These are phyloP conservation scores for Eudemis profundana DNA, from an alignment of 2,888 invertebrate genomes.

Conservation along the genomic window DNA sequence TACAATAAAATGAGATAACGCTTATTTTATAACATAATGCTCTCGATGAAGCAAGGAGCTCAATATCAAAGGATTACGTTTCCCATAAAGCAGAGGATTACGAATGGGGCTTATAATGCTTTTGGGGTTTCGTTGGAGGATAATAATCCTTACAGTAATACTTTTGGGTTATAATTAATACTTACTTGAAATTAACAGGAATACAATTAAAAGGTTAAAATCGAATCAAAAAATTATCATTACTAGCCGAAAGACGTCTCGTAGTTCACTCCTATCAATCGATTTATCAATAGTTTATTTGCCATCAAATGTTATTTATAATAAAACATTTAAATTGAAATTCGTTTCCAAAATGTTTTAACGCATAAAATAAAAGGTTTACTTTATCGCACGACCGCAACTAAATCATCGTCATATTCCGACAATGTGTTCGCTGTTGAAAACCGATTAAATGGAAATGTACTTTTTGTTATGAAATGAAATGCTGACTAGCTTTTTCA, in stretches of 20 bases:
- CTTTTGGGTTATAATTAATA: neutral
- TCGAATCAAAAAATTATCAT: no score
- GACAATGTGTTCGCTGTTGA: neutral
- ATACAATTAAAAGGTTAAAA: no score
- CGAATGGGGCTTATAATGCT: slow-evolving; percentile 28
- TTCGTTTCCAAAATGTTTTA: neutral
- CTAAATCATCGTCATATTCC: neutral
- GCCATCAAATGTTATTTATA: no score
- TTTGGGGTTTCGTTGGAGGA: slow-evolving; percentile 28
- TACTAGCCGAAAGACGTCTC: no score
- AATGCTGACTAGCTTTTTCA: neutral
- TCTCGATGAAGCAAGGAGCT: slow-evolving; percentile 35
- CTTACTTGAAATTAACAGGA: no score
- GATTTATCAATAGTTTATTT: no score
- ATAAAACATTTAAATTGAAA: neutral
- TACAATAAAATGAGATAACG: slow-evolving; percentile 39
- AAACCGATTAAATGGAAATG: neutral
- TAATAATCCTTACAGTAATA: neutral
- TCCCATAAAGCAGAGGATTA: slow-evolving; percentile 46
- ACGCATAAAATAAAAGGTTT: neutral
- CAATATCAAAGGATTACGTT: slow-evolving; percentile 52
- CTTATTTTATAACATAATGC: slow-evolving; percentile 39
- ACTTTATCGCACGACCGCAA: neutral
- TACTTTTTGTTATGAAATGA: neutral
- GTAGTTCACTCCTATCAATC: no score